phyloP scores from a whole-genome alignment of 2,797 vertebrate species.

The Eleutherodactylus coqui region DNA sequence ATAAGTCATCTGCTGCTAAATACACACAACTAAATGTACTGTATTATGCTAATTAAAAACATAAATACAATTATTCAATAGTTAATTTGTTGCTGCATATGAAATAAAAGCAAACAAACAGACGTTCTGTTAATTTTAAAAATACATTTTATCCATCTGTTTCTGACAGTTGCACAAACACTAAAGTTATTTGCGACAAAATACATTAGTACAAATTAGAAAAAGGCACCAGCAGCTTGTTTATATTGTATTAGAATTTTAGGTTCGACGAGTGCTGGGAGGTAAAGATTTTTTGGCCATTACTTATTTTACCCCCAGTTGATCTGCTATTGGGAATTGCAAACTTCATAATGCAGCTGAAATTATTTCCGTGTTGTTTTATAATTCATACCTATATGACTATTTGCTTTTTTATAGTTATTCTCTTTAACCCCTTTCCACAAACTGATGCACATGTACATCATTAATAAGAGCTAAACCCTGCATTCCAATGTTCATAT shows the following conservation, averaged over 20 bases:
- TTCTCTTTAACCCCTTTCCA: neutral
- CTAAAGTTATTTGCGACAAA: slow-evolving; percentile 4
- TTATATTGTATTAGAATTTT: slow-evolving; percentile 14
- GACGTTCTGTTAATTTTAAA: slow-evolving; percentile 25
- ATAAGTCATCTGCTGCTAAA: neutral
- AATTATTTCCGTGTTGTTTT: slow-evolving; percentile 1
- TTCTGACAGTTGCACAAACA: slow-evolving; percentile 43
- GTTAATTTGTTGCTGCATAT: slow-evolving; percentile 17
- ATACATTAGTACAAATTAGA: slow-evolving; percentile 24
- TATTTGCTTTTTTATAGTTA: neutral
- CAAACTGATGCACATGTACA: neutral
- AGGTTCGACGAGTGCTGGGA: slow-evolving; percentile 1
- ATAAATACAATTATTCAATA: slow-evolving; percentile 32
- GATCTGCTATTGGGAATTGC: neutral
- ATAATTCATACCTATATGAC: slow-evolving; percentile 13
- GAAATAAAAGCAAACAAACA: slow-evolving; percentile 41
- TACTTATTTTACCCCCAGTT: slow-evolving; percentile 38
- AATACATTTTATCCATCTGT: slow-evolving; percentile 42
- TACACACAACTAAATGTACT: neutral
- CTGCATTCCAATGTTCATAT: neutral
- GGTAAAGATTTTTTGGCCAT: slow-evolving; percentile 3
- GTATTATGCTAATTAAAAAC: slow-evolving; percentile 28
- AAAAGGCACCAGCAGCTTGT: slow-evolving; percentile 16
- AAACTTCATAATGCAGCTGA: slow-evolving; percentile 5
- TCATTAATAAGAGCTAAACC: neutral